Evolutionary conservation across 2,888 invertebrate genomes (phyloP).

Genomic region (Nasonovia ribisnigri): DNA sequence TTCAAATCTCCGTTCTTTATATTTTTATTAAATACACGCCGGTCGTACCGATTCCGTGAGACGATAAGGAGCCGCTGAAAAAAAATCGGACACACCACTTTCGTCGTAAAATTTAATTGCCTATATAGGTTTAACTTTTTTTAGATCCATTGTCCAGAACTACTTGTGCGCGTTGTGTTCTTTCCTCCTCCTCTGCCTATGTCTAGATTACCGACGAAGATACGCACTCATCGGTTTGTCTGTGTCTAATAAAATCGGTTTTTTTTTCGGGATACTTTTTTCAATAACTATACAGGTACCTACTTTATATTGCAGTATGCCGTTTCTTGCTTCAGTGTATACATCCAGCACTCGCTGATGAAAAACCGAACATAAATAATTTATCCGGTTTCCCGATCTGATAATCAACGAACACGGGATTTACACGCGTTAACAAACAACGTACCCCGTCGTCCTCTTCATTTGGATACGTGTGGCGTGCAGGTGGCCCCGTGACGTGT

Average conservation of each 20-base stretch:
- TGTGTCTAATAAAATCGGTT: constrained; percentile 59
- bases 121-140: constrained; percentile 54
- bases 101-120: constrained; percentile 65
- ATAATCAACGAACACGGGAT: constrained; percentile 58
- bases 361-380: constrained; percentile 57
- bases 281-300: constrained; percentile 45
- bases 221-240: constrained; percentile 55
- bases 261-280: constrained; percentile 54
- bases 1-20: constrained; percentile 58
- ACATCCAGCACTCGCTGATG: neutral
- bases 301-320: neutral
- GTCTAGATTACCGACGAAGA: constrained; percentile 58
- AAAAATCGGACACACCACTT: constrained; percentile 63
- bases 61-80: constrained; percentile 47
- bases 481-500: neutral
- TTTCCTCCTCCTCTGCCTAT: neutral
- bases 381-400: constrained; percentile 58
- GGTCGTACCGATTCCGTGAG: constrained; percentile 57
- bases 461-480: constrained; percentile 14
- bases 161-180: constrained; percentile 18
- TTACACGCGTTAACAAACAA: constrained; percentile 39
- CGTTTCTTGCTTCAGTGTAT: constrained; percentile 10
- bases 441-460: neutral
- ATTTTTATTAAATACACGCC: constrained; percentile 51
- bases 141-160: constrained; percentile 54